phyloP scores from a whole-genome alignment of 30 jellyfish, hydroid and myxozoan species.

The Aurelia aurita complex sp. Pacific region DNA sequence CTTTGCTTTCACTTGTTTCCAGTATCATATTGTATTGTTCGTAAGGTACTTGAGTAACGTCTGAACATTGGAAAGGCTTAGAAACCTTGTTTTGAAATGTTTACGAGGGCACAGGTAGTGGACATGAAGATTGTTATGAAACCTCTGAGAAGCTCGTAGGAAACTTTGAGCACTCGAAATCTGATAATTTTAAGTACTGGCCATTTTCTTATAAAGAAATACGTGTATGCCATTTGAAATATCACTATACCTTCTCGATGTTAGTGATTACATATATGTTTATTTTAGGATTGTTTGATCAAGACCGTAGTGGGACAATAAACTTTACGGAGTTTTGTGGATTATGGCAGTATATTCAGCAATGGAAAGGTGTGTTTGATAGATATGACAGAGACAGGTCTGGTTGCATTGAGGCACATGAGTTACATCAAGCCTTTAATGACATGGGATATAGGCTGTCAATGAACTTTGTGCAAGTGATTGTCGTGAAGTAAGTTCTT shows the following conservation, averaged over 20 bases:
- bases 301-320: conserved; percentile 77
- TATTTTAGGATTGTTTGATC: conserved; percentile 73
- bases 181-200: too few relatives aligned
- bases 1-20: too few relatives aligned
- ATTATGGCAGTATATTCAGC: conserved; percentile 69
- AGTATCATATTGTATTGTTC: too few relatives aligned
- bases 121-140: too few relatives aligned
- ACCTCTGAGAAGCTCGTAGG: too few relatives aligned
- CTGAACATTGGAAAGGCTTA: too few relatives aligned
- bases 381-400: conserved; percentile 74
- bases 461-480: conserved; percentile 45
- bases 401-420: conserved; percentile 66
- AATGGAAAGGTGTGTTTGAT: conserved; percentile 71
- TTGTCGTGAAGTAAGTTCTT: conserved; percentile 58
- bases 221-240: too few relatives aligned
- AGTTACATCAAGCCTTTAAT: conserved; percentile 47
- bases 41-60: too few relatives aligned
- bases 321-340: conserved; percentile 63
- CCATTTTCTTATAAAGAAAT: too few relatives aligned
- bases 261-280: background rate
- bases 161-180: too few relatives aligned
- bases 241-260: background rate
- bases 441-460: conserved; percentile 80
- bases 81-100: too few relatives aligned
- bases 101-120: too few relatives aligned